A percentile compares a stretch with the other conserved stretches of the same genome.
These are phyloP conservation scores for Heliconius hermathena DNA, from an alignment of 1,140 invertebrate species.

Conservation along the genomic window DNA sequence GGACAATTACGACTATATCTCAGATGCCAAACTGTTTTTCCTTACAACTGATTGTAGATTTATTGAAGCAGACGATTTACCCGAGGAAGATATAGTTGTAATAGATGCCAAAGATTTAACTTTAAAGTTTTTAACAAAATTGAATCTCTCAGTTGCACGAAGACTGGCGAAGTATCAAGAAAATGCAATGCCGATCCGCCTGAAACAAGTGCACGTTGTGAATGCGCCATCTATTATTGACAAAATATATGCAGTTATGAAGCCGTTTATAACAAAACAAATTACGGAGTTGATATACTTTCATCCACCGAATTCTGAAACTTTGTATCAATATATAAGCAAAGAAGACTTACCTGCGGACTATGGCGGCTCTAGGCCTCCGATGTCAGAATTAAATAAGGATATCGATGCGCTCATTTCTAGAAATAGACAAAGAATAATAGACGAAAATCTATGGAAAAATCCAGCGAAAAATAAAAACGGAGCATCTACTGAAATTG, in stretches of 20 bases:
- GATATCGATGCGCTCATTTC: constrained; percentile 50
- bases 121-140: constrained; percentile 82
- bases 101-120: constrained; percentile 85
- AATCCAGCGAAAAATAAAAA: constrained; percentile 51
- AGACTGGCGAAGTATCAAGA: constrained; percentile 68
- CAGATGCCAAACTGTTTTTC: constrained; percentile 84
- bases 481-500: constrained; percentile 38
- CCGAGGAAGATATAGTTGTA: constrained; percentile 85
- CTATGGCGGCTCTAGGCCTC: constrained; percentile 79
- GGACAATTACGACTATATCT: constrained; percentile 84
- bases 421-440: constrained; percentile 28
- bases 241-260: constrained; percentile 83
- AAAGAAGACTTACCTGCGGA: constrained; percentile 82
- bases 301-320: constrained; percentile 80
- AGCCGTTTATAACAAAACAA: constrained; percentile 85
- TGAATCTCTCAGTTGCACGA: constrained; percentile 63
- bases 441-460: constrained; percentile 53
- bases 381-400: constrained; percentile 67
- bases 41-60: constrained; percentile 85
- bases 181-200: constrained; percentile 87
- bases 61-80: constrained; percentile 68
- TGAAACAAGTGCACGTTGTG: constrained; percentile 88
- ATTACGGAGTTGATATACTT: constrained; percentile 83
- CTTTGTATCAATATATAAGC: constrained; percentile 78
- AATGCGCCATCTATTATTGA: constrained; percentile 85